Conservation (phyloP, 2,888 invertebrate species). For the Polyploca ridens region DNA sequence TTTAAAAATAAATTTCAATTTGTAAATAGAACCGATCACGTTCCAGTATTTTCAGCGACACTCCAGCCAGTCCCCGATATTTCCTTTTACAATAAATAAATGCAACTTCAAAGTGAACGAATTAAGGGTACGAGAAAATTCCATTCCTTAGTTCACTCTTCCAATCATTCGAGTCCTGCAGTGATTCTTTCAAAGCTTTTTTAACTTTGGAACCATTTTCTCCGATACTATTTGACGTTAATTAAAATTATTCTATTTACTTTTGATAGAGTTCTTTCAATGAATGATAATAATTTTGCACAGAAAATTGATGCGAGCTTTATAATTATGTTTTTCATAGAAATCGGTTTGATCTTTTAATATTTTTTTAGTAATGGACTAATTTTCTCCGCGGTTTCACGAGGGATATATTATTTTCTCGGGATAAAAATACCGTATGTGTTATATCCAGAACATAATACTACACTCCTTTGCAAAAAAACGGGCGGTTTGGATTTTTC, state of each 20-base stretch:
- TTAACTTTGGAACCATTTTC: neutral
- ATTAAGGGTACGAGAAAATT: neutral
- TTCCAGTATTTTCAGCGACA: neutral
- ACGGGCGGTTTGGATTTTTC: too few species aligned
- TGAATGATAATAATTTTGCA: neutral
- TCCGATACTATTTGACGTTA: neutral
- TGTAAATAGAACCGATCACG: slow-evolving; percentile 2
- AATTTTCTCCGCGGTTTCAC: too few species aligned
- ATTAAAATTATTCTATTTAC: neutral
- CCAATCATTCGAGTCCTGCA: slow-evolving; percentile 1
- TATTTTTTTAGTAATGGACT: too few species aligned
- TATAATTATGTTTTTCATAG: too few species aligned
- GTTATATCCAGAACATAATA: too few species aligned
- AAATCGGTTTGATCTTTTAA: too few species aligned
- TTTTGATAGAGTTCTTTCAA: neutral
- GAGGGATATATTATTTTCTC: too few species aligned
- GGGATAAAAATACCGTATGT: too few species aligned
- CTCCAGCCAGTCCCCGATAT: neutral
- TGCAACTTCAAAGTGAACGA: slow-evolving; percentile 13
- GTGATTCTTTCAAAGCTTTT: neutral
- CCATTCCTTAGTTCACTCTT: slow-evolving; percentile 2
- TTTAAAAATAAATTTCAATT: neutral
- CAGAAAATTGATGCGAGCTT: too few species aligned
- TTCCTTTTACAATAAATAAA: slow-evolving; percentile 9
- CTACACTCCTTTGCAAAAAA: too few species aligned